Evolutionary conservation across 1,140 invertebrate genomes (phyloP), one percentile per base, ranked within the genome.

Genomic region (Meloidogyne hapla): DNA sequence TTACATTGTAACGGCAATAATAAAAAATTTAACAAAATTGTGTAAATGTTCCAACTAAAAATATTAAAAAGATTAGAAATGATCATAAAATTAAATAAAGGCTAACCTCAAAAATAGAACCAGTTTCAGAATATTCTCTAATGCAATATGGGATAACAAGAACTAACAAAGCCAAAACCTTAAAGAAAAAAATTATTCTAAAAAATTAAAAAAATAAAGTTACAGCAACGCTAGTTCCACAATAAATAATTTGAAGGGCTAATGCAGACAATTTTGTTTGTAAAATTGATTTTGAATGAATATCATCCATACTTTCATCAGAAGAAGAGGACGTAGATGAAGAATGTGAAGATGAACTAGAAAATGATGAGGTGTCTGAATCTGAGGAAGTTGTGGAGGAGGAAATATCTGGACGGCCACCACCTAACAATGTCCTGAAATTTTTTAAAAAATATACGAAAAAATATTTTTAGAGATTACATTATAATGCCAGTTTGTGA

Each of bases 1-100:
- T 18, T 56, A 56, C 48, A 87, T 84, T 10, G 86, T 87, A 12
- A 87, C 85, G 92, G 96, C 96, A 89, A 98, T 99, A 89, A 99
- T 78, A 26, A 78, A 78, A 18, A 78, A 78, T 42, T 78, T 78
- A 25, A 78, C 77, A 48, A 79, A 78, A 65, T 65, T 67, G 77
- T 45, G 65, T 15, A 75, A 62, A 48, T 75, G 73, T 45, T 66
- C 62, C 64, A 28, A 38, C 64, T 66, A 38, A 38, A 38, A 65
- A 38, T n/a, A 26, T 2, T 9, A 25, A 64, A 4, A 65, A 25
- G 12, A 26, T 66, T 66, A 15, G 9, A 28, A 66, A 66, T 21
- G 4, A 26, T 8, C 1, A 65, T 1, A 65, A 26, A 28, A 26
- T 25, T 65, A 26, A 38, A 38, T 40, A 40, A 40, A 68, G n/a